A percentile compares a stretch with the other conserved stretches of the same genome.
These are phyloP conservation scores for Sylvia atricapilla DNA, from an alignment of 2,113 vertebrate genomes.

Conservation along the genomic window DNA sequence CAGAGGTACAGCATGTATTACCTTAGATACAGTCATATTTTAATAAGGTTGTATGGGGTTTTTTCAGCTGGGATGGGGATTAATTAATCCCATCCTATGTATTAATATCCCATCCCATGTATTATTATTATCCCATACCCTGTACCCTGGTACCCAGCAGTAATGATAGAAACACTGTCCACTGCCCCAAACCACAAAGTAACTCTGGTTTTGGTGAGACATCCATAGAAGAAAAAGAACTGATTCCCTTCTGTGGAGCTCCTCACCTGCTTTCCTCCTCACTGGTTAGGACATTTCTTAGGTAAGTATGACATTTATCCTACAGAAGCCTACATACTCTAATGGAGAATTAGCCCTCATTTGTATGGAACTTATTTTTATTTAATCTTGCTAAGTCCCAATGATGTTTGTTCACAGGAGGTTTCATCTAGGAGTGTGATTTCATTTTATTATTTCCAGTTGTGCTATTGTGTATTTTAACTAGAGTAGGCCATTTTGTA, in stretches of 20 bases:
- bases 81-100: background rate
- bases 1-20: background rate
- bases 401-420: background rate
- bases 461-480: background rate
- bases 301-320: background rate
- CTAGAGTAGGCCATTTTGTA: background rate
- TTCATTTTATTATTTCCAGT: background rate
- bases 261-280: background rate
- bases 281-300: background rate
- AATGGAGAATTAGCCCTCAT: background rate
- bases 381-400: background rate
- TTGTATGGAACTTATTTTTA: background rate
- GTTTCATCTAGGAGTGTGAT: background rate
- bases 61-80: background rate
- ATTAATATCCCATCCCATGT: background rate
- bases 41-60: background rate
- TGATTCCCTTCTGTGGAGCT: background rate
- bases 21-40: background rate
- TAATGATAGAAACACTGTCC: background rate
- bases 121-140: no score
- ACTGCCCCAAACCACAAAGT: background rate
- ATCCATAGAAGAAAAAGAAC: background rate
- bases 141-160: background rate
- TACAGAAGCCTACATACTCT: background rate
- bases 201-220: background rate